Percentiles rank a stretch among this genome's conserved stretches.
phyloP scores from a whole-genome alignment of 2,113 vertebrate genomes.

The Dasyornis broadbenti region DNA sequence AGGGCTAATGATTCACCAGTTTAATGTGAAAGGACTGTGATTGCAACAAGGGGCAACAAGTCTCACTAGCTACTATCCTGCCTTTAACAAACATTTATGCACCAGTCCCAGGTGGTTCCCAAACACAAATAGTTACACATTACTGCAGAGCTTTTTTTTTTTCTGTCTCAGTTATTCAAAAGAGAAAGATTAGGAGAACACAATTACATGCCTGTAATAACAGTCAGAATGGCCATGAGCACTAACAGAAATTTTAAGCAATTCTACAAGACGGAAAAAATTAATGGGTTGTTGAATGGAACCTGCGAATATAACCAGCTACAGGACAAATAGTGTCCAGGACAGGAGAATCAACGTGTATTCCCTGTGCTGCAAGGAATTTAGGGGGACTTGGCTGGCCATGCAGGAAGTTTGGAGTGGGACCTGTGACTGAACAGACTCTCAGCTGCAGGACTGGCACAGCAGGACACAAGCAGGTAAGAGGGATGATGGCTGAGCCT shows the following conservation, averaged over 20 bases:
- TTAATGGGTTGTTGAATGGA: background rate
- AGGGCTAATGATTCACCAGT: slow-evolving; percentile 72
- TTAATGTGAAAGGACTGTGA: slow-evolving; percentile 17
- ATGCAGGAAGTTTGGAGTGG: background rate
- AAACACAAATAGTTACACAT: background rate
- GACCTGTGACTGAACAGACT: background rate
- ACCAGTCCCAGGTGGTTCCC: background rate
- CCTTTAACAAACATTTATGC: background rate
- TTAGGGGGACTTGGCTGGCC: background rate
- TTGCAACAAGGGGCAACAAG: slow-evolving; percentile 22
- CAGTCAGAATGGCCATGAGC: background rate
- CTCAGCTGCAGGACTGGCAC: background rate
- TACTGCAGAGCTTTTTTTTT: background rate
- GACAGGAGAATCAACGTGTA: background rate
- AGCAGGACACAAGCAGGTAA: background rate
- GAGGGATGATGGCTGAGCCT: background rate
- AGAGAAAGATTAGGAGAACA: background rate
- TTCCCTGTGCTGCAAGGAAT: background rate
- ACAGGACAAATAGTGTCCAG: background rate
- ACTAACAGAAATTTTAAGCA: background rate
- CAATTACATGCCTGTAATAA: background rate
- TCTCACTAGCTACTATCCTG: background rate
- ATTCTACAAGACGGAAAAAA: slow-evolving; percentile 1
- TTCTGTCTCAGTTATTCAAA: background rate
- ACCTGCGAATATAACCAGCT: background rate